Evolutionary conservation across 2,113 vertebrate species (phyloP).

Genomic region (Zosterops pallidus): DNA sequence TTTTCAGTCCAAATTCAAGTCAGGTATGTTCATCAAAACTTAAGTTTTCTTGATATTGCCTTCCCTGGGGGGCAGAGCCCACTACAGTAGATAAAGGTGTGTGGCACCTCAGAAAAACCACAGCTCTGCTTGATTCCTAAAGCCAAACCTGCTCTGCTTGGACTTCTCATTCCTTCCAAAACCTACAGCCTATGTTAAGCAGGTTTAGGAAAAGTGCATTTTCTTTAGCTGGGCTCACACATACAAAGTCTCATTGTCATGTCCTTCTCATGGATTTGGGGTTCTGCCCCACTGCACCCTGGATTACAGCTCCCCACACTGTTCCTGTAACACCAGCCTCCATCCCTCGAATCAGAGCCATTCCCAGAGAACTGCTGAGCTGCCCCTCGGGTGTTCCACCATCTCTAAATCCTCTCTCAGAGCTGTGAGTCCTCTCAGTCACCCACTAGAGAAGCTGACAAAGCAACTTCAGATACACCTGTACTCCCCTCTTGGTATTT

Average conservation of each 20-base stretch:
- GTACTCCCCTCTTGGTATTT: background rate
- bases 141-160: background rate
- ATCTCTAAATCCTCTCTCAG: background rate
- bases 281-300: background rate
- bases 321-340: rapidly evolving
- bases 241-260: background rate
- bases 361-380: background rate
- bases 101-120: background rate
- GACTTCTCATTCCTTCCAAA: background rate
- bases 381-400: background rate
- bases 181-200: background rate
- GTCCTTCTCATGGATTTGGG: background rate
- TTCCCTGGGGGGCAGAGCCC: background rate
- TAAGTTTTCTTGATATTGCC: background rate
- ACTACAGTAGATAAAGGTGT: rapidly evolving
- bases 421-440: background rate
- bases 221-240: background rate
- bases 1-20: background rate
- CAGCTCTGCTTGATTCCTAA: background rate
- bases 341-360: background rate
- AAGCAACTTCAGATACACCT: background rate
- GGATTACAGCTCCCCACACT: background rate
- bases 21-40: background rate
- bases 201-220: background rate
- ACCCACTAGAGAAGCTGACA: background rate